phyloP scores from a whole-genome alignment of 2,113 vertebrate species.

The Pardalotus punctatus region DNA sequence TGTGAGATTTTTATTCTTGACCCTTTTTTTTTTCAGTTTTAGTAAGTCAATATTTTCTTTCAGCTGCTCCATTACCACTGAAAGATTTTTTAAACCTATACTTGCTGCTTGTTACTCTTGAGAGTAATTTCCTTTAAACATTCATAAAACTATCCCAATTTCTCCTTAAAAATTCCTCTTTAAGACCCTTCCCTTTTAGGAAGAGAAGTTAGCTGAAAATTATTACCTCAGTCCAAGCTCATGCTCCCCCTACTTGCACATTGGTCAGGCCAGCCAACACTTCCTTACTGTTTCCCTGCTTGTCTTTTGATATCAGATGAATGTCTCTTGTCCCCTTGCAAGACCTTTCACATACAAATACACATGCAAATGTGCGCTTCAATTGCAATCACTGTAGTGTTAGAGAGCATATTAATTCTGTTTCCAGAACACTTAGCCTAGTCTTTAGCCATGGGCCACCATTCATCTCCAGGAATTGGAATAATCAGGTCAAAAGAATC shows the following conservation, averaged over 20 bases:
- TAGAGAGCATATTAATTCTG: not conserved
- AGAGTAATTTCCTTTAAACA: not conserved
- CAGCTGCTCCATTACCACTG: not conserved
- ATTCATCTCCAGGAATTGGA: not conserved
- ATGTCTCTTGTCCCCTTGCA: not conserved
- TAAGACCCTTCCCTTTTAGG: not conserved
- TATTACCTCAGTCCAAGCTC: not conserved
- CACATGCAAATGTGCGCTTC: not conserved
- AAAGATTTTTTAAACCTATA: not conserved
- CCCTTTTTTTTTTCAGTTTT: not conserved
- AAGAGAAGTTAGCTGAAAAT: not conserved
- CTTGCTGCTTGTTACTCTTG: not conserved
- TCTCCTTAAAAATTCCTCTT: not conserved
- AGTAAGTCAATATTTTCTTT: not conserved
- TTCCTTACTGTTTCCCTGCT: not conserved
- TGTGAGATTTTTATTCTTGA: not conserved
- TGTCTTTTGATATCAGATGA: not conserved
- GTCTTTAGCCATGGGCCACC: not conserved
- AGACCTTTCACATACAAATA: not conserved
- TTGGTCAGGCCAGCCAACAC: not conserved
- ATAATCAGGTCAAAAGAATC: not conserved
- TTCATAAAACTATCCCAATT: not conserved
- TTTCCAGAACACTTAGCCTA: not conserved
- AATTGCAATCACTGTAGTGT: accelerated
- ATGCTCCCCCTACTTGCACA: not conserved